A percentile compares a stretch with the other conserved stretches of the same genome.
Evolutionary conservation across 92 coral and sea anemone species (phyloP).

Genomic region (Ricordea florida): DNA sequence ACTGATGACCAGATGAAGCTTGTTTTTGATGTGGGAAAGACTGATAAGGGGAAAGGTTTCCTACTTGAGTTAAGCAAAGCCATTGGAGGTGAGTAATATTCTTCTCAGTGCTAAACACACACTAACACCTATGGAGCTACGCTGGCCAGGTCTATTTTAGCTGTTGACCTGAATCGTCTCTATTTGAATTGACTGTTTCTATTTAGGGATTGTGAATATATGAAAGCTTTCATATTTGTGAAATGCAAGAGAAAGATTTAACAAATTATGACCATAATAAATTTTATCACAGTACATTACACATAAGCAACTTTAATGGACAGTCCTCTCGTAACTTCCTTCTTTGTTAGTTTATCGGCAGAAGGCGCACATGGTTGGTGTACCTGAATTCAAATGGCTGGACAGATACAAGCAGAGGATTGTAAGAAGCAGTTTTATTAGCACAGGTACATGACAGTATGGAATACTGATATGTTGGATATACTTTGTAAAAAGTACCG

Average conservation of each 20-base stretch:
- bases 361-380: conserved; percentile 75
- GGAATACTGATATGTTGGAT: neutral
- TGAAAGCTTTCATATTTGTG: too few species aligned
- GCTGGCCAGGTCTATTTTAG: too few species aligned
- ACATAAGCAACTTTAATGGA: too few species aligned
- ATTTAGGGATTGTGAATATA: too few species aligned
- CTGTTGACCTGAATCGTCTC: too few species aligned
- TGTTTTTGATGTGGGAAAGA: conserved; percentile 75
- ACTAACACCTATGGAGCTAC: too few species aligned
- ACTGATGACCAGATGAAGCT: conserved; percentile 74
- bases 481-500: neutral
- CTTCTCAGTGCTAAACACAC: neutral
- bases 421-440: conserved; percentile 58
- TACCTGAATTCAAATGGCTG: conserved; percentile 92
- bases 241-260: too few species aligned
- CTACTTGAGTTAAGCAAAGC: conserved; percentile 72
- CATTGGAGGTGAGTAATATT: conserved; percentile 60
- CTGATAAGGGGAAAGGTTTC: conserved; percentile 66
- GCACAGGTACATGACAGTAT: conserved; percentile 20
- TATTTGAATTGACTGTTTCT: too few species aligned
- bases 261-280: too few species aligned
- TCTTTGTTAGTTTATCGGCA: conserved; percentile 68
- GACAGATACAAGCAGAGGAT: conserved; percentile 73
- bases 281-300: too few species aligned
- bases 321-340: neutral